Percentiles rank a stretch among this genome's conserved stretches.
Conservation (phyloP, 2,888 invertebrate genomes). For the Aporophyla nigra region DNA sequence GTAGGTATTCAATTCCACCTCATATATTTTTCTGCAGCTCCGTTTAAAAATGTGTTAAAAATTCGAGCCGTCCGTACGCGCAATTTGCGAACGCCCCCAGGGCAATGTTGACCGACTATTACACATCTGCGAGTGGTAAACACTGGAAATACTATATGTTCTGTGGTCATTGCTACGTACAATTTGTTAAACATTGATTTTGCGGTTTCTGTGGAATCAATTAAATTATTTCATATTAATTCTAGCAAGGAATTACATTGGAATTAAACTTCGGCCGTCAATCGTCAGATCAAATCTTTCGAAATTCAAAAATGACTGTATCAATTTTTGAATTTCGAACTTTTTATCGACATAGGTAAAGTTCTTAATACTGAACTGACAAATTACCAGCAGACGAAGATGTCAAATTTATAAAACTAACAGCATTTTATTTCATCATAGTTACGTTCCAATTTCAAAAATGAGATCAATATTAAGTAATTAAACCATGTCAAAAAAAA, state of each 20-base stretch:
- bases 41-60: constrained; percentile 58
- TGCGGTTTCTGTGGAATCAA: constrained; percentile 40
- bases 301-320: too few species aligned
- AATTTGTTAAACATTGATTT: constrained; percentile 61
- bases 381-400: too few species aligned
- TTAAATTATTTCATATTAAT: constrained; percentile 34
- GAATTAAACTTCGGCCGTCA: background rate
- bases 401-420: too few species aligned
- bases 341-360: too few species aligned
- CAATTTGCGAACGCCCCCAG: constrained; percentile 46
- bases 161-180: constrained; percentile 39
- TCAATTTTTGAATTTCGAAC: too few species aligned
- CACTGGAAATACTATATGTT: constrained; percentile 35
- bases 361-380: too few species aligned
- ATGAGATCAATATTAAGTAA: too few species aligned
- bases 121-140: constrained; percentile 53
- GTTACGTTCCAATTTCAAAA: too few species aligned
- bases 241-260: constrained; percentile 5
- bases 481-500: too few species aligned
- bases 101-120: constrained; percentile 58
- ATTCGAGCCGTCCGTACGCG: constrained; percentile 31
- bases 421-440: too few species aligned
- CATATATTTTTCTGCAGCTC: constrained; percentile 43
- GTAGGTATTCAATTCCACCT: constrained; percentile 32
- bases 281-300: too few species aligned